Evolutionary conservation across 2,888 invertebrate genomes (phyloP), one percentile per base, ranked within the genome.

Genomic region (Conus canariensis): DNA sequence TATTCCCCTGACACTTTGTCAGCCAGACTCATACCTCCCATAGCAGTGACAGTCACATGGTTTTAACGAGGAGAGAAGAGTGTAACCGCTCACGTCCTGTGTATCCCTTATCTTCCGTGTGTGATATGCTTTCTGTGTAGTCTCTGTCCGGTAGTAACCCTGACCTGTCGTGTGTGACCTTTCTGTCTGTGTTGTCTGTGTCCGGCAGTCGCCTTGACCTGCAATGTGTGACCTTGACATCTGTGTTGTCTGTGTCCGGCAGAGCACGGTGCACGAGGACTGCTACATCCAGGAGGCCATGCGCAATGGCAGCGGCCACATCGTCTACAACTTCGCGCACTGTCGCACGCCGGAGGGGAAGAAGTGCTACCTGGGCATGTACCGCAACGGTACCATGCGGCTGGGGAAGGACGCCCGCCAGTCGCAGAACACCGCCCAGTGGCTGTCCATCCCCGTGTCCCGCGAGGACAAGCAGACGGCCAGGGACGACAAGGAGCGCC

Each of bases 301-400:
- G 9, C 14, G 83, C 56, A 91, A 86, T 88, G 60, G 56, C 59
- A 91, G 82, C 86, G 60, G 59, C 30, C 91, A 92, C 22, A 90
- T 89, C 56, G 92, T 91, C 56, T 93, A 90, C 90, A 80, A 58
- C 56, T 92, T 92, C 25, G 83, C 87, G 58, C 89, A 90, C 86
- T 92, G 90, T 87, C 80, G 91, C 56, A 56, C 56, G 12, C 85
- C 90, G 64, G 88, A 64, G 5, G 89, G 89, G 25, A 90, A 90
- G 83, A 90, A 90, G 80, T 93, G 92, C 93, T 93, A 92, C 88
- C 77, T 94, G 70, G 93, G 92, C 67, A 91, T 93, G 25, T 92
- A 92, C 83, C 90, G 85, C 88, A 91, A 93, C 82, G 93, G 93
- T 56, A 89, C 91, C 14, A 90, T 93, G 83, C 77, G 91, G 45